These are phyloP conservation scores for Aradophagus sp. DNA, from an alignment of 1,140 invertebrate genomes.

Conservation along the genomic window DNA sequence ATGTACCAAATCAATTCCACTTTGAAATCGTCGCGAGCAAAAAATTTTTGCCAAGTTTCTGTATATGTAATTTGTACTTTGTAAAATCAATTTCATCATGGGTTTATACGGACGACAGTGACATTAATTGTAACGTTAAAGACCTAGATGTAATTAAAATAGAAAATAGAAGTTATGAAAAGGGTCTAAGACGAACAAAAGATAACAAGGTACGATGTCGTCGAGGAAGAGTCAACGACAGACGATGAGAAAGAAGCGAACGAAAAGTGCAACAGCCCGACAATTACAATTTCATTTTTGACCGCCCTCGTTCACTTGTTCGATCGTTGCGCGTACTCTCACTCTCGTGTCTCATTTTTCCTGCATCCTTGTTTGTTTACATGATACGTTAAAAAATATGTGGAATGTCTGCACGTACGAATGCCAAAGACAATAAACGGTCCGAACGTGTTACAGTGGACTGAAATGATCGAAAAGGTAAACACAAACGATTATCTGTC, in stretches of 20 bases:
- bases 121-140: conserved; percentile 1
- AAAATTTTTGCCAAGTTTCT: too few species aligned
- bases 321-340: conserved; percentile 12
- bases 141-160: conserved; percentile 8
- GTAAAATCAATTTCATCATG: too few species aligned
- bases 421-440: conserved; percentile 32
- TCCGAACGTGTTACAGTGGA: background rate
- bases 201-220: conserved; percentile 2
- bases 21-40: too few species aligned
- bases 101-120: background rate
- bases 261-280: conserved; percentile 8
- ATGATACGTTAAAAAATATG: conserved; percentile 34
- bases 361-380: conserved; percentile 42
- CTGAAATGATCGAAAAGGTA: conserved; percentile 6
- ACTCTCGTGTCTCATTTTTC: conserved; percentile 38
- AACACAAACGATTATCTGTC: too few species aligned
- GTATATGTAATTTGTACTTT: too few species aligned
- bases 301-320: background rate
- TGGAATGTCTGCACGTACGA: conserved; percentile 48
- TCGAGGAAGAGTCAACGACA: conserved; percentile 10
- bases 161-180: conserved; percentile 2
- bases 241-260: conserved; percentile 12
- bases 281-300: background rate
- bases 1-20: too few species aligned
- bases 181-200: conserved; percentile 6